Evolutionary conservation across 1,140 invertebrate genomes (phyloP), one percentile per base, ranked within the genome.

Genomic region (Drosophila lowei): DNA sequence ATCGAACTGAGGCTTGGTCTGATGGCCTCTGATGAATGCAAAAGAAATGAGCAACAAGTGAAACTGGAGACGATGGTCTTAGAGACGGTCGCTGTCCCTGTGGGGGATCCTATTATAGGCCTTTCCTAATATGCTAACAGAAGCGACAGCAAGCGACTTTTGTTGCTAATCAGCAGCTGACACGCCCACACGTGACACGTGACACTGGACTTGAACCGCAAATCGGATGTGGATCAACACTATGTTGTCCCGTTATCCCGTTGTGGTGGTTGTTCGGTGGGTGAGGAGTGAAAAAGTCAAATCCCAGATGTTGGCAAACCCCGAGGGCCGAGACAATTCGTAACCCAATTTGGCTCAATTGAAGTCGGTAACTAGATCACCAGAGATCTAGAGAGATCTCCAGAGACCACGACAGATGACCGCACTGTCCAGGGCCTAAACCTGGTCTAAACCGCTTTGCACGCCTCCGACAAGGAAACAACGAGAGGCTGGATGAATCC

Each of bases 291-390:
- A 72, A 41, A 77, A 77, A 77, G 74, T 77, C 66, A 77, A 54
- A 48, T 52, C 28, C 47, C 34, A 30, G 44, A 73, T 61, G 68
- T 81, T 72, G 71, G 57, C 60, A 84, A 68, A 48, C 63, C 34
- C 16, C 48, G 38, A 21, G 23, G 59, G 44, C 43, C 30, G 50
- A 13, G 58, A 72, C 64, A 79, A 53, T 58, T 38, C 34, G 23
- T 61, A 54, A 67, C 64, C 38, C 49, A 86, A 80, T 86, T 85
- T 86, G 67, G 60, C 61, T 70, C 78, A 73, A 79, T 77, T 80
- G 48, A 72, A 47, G 23, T 49, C 16, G 47, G 55, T 76, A 85
- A 85, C 80, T 85, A 85, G 80, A 84, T 75, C 77, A 70, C 21
- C 38, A 16, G 28, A 28, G 57, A 44, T 53, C 28, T 50, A 13